A percentile compares a stretch with the other conserved stretches of the same genome.
Conservation (phyloP, 1,140 invertebrate genomes). For the Calliphora vicina region DNA sequence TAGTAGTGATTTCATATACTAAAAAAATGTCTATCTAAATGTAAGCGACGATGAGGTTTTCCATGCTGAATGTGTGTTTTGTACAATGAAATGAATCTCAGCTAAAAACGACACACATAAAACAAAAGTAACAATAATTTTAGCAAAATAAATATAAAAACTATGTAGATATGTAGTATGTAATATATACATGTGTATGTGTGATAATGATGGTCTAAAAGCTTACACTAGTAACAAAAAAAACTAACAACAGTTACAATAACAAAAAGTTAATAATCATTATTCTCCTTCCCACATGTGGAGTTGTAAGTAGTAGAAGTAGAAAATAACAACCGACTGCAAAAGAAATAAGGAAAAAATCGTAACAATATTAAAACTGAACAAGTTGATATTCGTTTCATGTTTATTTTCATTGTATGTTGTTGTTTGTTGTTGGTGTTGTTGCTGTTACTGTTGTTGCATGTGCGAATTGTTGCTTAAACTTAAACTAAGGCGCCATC, state of each 20-base stretch:
- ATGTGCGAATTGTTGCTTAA: constrained; percentile 26
- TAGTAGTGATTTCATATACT: neutral
- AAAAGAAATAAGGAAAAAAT: neutral
- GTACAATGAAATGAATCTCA: constrained; percentile 4
- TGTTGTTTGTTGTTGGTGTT: neutral
- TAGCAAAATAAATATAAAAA: too few relatives aligned
- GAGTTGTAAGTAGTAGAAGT: neutral
- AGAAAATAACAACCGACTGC: neutral
- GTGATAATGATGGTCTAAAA: constrained; percentile 21
- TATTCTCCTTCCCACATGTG: neutral
- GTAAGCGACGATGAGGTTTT: neutral
- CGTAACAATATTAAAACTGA: neutral
- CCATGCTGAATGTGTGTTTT: neutral
- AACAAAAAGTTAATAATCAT: neutral
- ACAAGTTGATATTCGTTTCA: constrained; percentile 27
- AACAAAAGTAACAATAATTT: neutral
- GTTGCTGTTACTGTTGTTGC: neutral
- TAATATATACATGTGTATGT: too few relatives aligned
- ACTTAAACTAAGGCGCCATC: constrained; percentile 24
- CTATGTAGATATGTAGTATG: too few relatives aligned
- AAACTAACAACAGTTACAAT: too few relatives aligned
- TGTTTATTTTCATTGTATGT: constrained; percentile 9
- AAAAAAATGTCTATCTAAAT: neutral
- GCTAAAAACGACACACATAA: neutral
- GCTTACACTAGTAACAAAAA: neutral